These are phyloP conservation scores for Trissolcus brochymenae DNA, from an alignment of 2,888 invertebrate genomes.

Conservation along the genomic window DNA sequence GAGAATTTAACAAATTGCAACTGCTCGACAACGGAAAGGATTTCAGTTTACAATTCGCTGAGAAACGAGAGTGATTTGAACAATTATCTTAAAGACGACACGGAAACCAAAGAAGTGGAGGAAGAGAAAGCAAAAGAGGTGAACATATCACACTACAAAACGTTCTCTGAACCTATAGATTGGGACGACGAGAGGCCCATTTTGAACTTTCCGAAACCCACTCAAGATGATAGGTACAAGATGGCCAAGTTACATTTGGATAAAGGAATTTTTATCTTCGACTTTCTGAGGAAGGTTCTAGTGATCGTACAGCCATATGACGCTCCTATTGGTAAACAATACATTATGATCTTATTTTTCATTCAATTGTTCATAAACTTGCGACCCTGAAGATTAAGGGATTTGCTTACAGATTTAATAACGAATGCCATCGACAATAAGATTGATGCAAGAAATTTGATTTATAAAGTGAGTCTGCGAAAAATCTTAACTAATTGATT, in stretches of 20 bases:
- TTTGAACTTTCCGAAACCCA: slow-evolving; percentile 69
- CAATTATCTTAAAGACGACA: neutral
- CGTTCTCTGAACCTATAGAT: slow-evolving; percentile 62
- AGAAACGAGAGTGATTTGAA: slow-evolving; percentile 38
- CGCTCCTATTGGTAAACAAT: slow-evolving; percentile 81
- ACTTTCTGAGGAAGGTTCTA: slow-evolving; percentile 81
- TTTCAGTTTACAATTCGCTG: slow-evolving; percentile 61
- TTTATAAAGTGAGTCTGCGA: slow-evolving; percentile 70
- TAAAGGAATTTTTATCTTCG: slow-evolving; percentile 81
- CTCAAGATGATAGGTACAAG: slow-evolving; percentile 67
- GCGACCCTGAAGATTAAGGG: neutral
- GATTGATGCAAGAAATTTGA: slow-evolving; percentile 66
- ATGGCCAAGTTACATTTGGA: slow-evolving; percentile 79
- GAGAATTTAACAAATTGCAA: slow-evolving; percentile 60
- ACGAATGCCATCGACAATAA: slow-evolving; percentile 73
- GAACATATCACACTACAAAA: slow-evolving; percentile 68
- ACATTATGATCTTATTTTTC: neutral
- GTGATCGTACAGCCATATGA: slow-evolving; percentile 81
- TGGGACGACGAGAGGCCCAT: slow-evolving; percentile 65
- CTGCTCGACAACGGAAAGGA: slow-evolving; percentile 65
- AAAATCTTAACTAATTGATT: no score
- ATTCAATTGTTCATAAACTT: neutral
- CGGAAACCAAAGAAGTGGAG: slow-evolving; percentile 41
- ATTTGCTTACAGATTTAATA: neutral
- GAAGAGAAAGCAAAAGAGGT: slow-evolving; percentile 41